Evolutionary conservation across 1,140 invertebrate genomes (phyloP).

Genomic region (Wasmannia auropunctata): DNA sequence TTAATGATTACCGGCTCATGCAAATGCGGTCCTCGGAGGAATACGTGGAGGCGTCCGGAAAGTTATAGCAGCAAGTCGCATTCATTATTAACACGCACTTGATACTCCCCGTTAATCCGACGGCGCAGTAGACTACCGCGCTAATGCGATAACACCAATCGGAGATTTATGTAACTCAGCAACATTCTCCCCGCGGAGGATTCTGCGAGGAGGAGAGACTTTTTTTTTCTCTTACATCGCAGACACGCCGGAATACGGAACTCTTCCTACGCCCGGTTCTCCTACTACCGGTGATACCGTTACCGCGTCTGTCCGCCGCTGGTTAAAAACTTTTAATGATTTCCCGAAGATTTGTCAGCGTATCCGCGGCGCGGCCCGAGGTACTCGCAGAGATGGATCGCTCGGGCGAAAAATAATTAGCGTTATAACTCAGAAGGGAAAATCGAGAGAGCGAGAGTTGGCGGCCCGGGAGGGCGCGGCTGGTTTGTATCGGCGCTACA

Average conservation of each 20-base stretch:
- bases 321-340: conserved; percentile 60
- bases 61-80: conserved; percentile 44
- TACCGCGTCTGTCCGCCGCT: conserved; percentile 1
- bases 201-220: not conserved
- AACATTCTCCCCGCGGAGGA: not conserved
- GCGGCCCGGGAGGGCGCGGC: not conserved
- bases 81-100: conserved; percentile 45
- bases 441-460: conserved; percentile 42
- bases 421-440: conserved; percentile 59
- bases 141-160: conserved; percentile 10
- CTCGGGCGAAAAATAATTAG: conserved; percentile 73
- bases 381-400: conserved; percentile 37
- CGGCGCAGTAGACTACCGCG: not conserved
- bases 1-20: conserved; percentile 59
- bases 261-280: not conserved
- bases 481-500: conserved; percentile 59
- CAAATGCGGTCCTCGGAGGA: conserved; percentile 41
- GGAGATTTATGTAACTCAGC: conserved; percentile 5
- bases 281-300: conserved; percentile 15
- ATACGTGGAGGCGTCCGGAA: conserved; percentile 31
- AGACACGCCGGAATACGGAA: not conserved
- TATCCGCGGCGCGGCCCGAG: conserved; percentile 8
- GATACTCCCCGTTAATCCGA: conserved; percentile 37
- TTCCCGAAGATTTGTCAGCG: conserved; percentile 59
- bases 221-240: not conserved